Evolutionary conservation across 2,797 vertebrate species (phyloP), one percentile per base, ranked within the genome.

Genomic region (Catharus ustulatus): DNA sequence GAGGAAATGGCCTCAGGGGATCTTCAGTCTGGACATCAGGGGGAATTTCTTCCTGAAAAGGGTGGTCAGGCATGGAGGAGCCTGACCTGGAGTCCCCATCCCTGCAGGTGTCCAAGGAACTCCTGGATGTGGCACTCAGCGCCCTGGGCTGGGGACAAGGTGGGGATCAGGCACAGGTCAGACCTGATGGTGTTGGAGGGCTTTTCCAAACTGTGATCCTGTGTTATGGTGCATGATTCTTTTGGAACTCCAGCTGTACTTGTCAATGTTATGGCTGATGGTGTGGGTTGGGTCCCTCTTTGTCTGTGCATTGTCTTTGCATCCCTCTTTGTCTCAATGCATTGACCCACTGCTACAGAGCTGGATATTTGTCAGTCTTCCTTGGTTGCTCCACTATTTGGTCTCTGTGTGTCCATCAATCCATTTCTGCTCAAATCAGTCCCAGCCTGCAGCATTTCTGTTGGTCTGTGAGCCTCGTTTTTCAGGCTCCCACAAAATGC

Each of bases 171-270:
- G 1, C 19, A 49, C 32, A 62, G 32, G 3, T 10, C 29, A 49
- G 36, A 43, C 11, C 4, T 0, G 0, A 12, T 24, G 32, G 3
- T 2, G 32, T 36, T n/a, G 57, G 43, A 63, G 11, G 24, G 1
- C 8, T 57, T 76, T 83, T 76, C 43, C 87, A 82, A 43, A 3
- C 23, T 17, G 3, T 23, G 22, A 43, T 43, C 20, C 49, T 51
- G 16, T n/a, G 38, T n/a, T 30, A 8, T 2, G 8, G 17, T 51
- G 21, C 9, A 4, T 23, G 18, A 48, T 55, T 85, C 68, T 38
- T 27, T 7, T 0, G 2, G 49, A 61, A 27, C 22, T n/a, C 4
- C 10, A 52, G 21, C 18, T 17, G 22, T 10, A 20, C 8, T 9
- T 73, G 45, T 49, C 55, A 36, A 7, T 43, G 14, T n/a, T 29